phyloP scores from a whole-genome alignment of 2,888 invertebrate species.

The Agelastica alni region DNA sequence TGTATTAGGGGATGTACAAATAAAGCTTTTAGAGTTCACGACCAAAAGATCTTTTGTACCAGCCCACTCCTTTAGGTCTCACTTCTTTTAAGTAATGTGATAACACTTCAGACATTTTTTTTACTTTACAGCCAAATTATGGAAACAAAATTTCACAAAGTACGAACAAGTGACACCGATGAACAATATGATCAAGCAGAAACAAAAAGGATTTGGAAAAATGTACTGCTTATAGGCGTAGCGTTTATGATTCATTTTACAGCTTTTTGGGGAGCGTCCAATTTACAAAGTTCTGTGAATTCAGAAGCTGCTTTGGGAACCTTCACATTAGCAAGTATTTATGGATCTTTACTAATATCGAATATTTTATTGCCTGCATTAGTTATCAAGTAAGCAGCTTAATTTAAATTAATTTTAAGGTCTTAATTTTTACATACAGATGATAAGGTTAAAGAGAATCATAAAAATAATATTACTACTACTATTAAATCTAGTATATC shows the following conservation, averaged over 20 bases:
- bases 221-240: conserved; percentile 81
- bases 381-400: conserved; percentile 78
- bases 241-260: conserved; percentile 93
- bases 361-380: conserved; percentile 87
- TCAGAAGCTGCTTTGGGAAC: conserved; percentile 81
- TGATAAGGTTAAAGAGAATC: too few species aligned
- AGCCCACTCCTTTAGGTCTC: too few species aligned
- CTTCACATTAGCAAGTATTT: conserved; percentile 82
- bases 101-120: background rate
- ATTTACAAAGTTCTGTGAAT: conserved; percentile 84
- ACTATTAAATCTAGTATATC: too few species aligned
- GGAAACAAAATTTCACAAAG: conserved; percentile 47
- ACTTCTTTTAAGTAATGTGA: too few species aligned
- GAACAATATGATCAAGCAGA: conserved; percentile 57
- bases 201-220: conserved; percentile 79
- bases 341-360: conserved; percentile 84
- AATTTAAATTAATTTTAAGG: too few species aligned
- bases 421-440: too few species aligned
- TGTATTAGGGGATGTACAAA: too few species aligned
- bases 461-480: too few species aligned
- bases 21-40: too few species aligned
- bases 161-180: conserved; percentile 42
- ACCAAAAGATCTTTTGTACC: too few species aligned
- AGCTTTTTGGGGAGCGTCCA: conserved; percentile 85
- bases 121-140: conserved; percentile 31